A percentile compares a stretch with the other conserved stretches of the same genome.
phyloP scores from a whole-genome alignment of 1,140 invertebrate species.

The Latrodectus geometricus region DNA sequence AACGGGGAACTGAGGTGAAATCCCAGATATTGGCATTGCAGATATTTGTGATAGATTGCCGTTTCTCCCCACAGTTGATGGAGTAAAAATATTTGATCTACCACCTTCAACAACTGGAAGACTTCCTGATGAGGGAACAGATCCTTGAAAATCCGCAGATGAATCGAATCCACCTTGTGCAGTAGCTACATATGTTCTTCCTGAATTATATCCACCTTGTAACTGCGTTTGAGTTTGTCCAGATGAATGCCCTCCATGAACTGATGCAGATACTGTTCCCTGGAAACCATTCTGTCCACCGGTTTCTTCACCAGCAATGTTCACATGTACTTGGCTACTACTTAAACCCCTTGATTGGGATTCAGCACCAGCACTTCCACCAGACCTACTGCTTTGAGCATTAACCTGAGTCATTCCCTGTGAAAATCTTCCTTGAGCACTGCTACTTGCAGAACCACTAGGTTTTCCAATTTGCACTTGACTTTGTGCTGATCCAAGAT shows the following conservation, averaged over 20 bases:
- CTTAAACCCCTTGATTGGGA: constrained; percentile 51
- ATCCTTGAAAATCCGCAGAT: constrained; percentile 11
- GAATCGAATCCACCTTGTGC: constrained; percentile 51
- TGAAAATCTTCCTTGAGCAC: constrained; percentile 55
- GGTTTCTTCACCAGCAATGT: constrained; percentile 28
- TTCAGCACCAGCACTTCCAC: constrained; percentile 51
- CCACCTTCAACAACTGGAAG: neutral
- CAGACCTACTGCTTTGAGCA: constrained; percentile 32
- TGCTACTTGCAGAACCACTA: constrained; percentile 49
- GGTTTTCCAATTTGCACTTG: constrained; percentile 58
- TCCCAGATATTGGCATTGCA: neutral
- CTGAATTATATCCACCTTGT: constrained; percentile 41
- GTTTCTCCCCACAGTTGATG: neutral
- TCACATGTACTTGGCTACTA: constrained; percentile 45
- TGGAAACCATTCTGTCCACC: constrained; percentile 19
- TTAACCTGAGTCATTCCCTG: constrained; percentile 28
- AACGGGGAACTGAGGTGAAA: neutral
- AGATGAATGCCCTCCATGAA: constrained; percentile 20
- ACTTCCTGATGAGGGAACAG: constrained; percentile 1
- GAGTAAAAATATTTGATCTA: neutral
- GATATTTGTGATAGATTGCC: neutral
- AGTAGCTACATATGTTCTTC: constrained; percentile 46
- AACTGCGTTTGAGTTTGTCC: constrained; percentile 53
- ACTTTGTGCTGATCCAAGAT: constrained; percentile 50
- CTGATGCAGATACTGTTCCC: constrained; percentile 53